These are phyloP conservation scores for Merluccius polli DNA, from an alignment of 2,797 vertebrate genomes.

Conservation along the genomic window DNA sequence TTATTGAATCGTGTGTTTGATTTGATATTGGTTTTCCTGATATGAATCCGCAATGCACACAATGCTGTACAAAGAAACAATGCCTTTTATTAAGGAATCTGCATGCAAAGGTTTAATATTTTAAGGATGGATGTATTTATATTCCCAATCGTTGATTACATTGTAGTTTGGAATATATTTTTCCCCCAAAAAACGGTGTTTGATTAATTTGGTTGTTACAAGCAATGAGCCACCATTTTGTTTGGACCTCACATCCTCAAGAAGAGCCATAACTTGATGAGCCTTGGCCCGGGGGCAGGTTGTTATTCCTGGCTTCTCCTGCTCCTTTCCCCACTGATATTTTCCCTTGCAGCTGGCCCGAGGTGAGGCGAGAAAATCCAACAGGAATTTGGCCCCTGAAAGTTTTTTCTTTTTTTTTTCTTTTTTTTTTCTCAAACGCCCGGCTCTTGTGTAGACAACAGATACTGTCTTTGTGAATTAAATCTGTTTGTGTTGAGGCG, in stretches of 20 bases:
- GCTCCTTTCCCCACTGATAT: conserved; percentile 61
- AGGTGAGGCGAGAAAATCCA: conserved; percentile 71
- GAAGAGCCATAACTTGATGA: conserved; percentile 61
- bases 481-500: conserved; percentile 68
- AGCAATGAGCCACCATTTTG: conserved; percentile 51
- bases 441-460: conserved; percentile 68
- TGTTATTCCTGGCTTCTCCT: conserved; percentile 71
- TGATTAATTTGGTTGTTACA: conserved; percentile 48
- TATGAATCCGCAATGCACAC: background rate
- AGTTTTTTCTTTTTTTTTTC: conserved; percentile 61
- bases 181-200: background rate
- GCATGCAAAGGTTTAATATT: background rate
- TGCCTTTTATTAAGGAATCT: background rate
- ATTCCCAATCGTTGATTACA: background rate
- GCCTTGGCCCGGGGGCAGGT: conserved; percentile 63
- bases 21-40: background rate
- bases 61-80: background rate
- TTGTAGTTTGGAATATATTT: background rate
- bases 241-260: conserved; percentile 58
- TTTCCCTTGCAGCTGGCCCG: conserved; percentile 69
- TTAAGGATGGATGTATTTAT: background rate
- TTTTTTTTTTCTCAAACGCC: conserved; percentile 52
- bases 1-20: background rate
- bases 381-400: conserved; percentile 71
- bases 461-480: conserved; percentile 74